Base-by-base conservation (phyloP, 2,888 invertebrate genomes). In the Spodoptera exigua region DNA sequence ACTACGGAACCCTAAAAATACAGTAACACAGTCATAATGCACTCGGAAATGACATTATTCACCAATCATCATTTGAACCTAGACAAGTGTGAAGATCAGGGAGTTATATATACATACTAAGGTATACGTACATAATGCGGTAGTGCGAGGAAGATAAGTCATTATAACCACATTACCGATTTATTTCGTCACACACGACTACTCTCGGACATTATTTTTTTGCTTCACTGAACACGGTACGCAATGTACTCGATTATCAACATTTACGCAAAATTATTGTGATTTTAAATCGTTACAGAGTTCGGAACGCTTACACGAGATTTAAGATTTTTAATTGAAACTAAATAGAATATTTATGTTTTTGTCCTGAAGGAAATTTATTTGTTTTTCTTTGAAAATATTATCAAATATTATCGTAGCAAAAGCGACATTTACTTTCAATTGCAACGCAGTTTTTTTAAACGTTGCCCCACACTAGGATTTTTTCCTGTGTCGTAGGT, bases 111-210 rank as follows among this genome's bases (percentile, higher is more conserved):
- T n/a, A n/a, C n/a, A n/a, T n/a, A n/a, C n/a, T n/a, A n/a, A n/a
- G n/a, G 49, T 27, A 27, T 36, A 36, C 56, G 52, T 43, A 41
- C 34, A 49, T 64, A 61, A 64, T 68, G 64, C 55, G 70, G 47
- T 43, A 58, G 54, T 65, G 70, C 74, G 72, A 64, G 71, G 71
- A 62, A 53, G 67, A 72, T 56, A 70, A 53, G 61, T 78, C 81
- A 84, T 88, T 85, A 88, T 72, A 81, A 81, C 75, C 81, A 84
- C 84, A 88, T 88, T 88, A 88, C 82, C 78, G 81, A 87, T 85
- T 85, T 81, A 81, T 82, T 85, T 84, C 80, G 87, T 84, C 80
- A 86, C 84, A 70, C 78, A 78, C 78, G 80, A 84, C 81, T 83
- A 70, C 66, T 47, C 65, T 48, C 34, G 56, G 44, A 61, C 61